Base-by-base conservation (phyloP, 2,113 vertebrate genomes). In the Microcebus ravelobensis region DNA sequence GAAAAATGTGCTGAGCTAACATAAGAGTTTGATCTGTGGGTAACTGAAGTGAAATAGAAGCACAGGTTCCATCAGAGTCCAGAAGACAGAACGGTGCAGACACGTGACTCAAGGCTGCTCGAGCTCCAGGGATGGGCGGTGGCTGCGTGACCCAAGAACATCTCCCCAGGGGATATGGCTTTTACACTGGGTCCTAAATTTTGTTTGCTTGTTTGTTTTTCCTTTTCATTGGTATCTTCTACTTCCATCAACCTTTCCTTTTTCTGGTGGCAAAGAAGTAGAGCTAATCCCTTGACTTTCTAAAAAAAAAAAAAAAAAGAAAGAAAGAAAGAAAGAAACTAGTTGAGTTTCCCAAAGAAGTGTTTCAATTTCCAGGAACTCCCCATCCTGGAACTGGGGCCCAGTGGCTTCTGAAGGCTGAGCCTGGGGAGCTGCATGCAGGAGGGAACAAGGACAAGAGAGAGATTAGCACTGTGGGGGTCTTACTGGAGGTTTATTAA, bases 1-100 rank as follows among this genome's bases (percentile, higher is more conserved):
- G 21, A 81, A 52, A 27, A 94, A 68, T 20, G 77, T 63, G 87
- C 92, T 74, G 63, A 84, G 87, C 73, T 65, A 74, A 65, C 63
- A 14, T 0, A 27, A n/a, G 88, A 36, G 50, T 61, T 57, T 79
- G 92, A 90, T 61, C 93, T 91, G 76, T 79, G 71, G n/a, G 50
- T 92, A 42, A 42, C 0, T 31, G 17, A 50, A 34, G 5, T 79
- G 39, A 25, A 29, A 63, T 3, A 76, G 91, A 21, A 39, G 39
- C 59, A 15, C 83, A 77, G 39, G 48, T 25, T 68, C 83, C 18
- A 34, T 1, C 5, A 0, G 14, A 3, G 52, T 27, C 14, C 61
- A 59, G 17, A 10, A 59, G 63, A 68, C 82, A 12, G 42, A 84
- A 17, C 17, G 25, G 23, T 1, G 10, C 63, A 27, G 42, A 67